A percentile compares a stretch with the other conserved stretches of the same genome.
phyloP scores from a whole-genome alignment of 2,113 vertebrate genomes.

The Crotalus horridus region DNA sequence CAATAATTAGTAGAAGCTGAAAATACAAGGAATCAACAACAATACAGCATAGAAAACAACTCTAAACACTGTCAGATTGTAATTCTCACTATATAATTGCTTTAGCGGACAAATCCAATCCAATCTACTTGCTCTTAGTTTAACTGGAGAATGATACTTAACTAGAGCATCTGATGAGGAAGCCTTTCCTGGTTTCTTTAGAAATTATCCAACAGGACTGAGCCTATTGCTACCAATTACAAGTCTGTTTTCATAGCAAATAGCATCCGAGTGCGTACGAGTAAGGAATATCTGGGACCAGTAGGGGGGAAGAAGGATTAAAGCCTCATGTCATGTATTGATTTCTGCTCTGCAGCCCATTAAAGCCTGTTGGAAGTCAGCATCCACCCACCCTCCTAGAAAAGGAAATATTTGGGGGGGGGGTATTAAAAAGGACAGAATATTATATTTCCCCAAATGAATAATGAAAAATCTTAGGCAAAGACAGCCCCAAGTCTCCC shows the following conservation, averaged over 20 bases:
- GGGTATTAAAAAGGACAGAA: too few relatives aligned
- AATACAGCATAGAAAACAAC: background rate
- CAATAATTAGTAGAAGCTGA: background rate
- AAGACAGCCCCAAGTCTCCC: too few relatives aligned
- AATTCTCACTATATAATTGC: background rate
- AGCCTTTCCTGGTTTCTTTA: background rate
- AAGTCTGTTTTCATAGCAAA: too few relatives aligned
- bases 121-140: background rate
- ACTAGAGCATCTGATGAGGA: too few relatives aligned
- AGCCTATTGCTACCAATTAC: background rate
- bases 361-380: too few relatives aligned
- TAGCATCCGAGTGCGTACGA: background rate
- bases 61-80: background rate
- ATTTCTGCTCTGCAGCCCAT: background rate
- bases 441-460: too few relatives aligned
- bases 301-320: background rate
- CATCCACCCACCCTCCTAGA: too few relatives aligned
- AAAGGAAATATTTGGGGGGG: too few relatives aligned
- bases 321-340: background rate
- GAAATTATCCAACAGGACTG: background rate
- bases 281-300: background rate
- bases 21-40: background rate
- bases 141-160: too few relatives aligned
- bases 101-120: background rate
- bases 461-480: too few relatives aligned